Percentiles rank a stretch among this genome's conserved stretches.
These are phyloP conservation scores for Catocala sponsa DNA, from an alignment of 2,888 invertebrate species.

Conservation along the genomic window DNA sequence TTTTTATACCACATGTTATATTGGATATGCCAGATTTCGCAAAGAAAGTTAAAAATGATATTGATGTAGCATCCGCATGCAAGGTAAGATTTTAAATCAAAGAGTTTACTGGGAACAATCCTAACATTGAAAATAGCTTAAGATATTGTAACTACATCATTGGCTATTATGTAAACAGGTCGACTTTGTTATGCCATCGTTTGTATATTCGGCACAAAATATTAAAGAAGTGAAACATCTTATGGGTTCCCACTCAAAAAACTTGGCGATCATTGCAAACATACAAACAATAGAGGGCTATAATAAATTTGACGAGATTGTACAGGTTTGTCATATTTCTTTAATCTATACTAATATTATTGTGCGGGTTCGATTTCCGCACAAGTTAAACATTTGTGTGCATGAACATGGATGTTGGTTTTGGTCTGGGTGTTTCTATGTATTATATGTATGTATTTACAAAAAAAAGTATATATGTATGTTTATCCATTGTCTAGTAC, in stretches of 20 bases:
- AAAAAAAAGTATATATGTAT: too few relatives aligned
- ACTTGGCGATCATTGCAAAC: constrained; percentile 74
- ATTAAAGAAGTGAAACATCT: constrained; percentile 67
- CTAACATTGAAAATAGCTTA: too few relatives aligned
- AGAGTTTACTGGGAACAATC: too few relatives aligned
- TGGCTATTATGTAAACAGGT: constrained; percentile 57
- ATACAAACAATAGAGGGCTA: constrained; percentile 77
- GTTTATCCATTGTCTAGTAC: too few relatives aligned
- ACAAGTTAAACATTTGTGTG: too few relatives aligned
- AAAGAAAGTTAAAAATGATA: constrained; percentile 70
- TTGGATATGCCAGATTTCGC: constrained; percentile 76
- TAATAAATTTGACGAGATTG: constrained; percentile 72
- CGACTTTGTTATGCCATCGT: constrained; percentile 75
- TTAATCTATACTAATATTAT: too few relatives aligned
- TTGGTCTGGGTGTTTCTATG: too few relatives aligned
- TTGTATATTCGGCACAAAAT: constrained; percentile 59
- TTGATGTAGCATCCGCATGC: constrained; percentile 71
- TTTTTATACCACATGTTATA: constrained; percentile 75
- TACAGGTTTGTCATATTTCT: constrained; percentile 56
- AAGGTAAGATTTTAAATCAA: constrained; percentile 61
- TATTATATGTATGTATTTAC: too few relatives aligned
- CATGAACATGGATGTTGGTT: too few relatives aligned
- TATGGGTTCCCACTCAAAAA: constrained; percentile 77
- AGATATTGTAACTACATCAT: too few relatives aligned
- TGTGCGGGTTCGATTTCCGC: too few relatives aligned